Conservation (phyloP, 1,140 invertebrate genomes). For the Eumaeus atala region DNA sequence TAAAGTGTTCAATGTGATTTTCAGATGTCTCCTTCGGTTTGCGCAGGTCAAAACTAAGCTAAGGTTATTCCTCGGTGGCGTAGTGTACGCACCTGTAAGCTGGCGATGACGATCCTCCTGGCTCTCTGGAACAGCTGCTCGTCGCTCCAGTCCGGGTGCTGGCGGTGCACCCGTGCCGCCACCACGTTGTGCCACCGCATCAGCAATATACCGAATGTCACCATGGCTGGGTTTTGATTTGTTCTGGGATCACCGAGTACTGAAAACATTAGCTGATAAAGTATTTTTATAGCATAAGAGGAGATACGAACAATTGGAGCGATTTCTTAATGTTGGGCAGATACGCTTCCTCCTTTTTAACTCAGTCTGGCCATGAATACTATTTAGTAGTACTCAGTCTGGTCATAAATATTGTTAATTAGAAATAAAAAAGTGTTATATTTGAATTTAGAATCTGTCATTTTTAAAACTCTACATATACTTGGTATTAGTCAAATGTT, state of each 20-base stretch:
- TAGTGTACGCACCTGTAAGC: conserved; percentile 83
- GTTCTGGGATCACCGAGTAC: conserved; percentile 96
- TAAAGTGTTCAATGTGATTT: too few relatives aligned
- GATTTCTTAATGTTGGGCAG: too few relatives aligned
- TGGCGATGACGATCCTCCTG: conserved; percentile 92
- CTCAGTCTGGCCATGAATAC: too few relatives aligned
- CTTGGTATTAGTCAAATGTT: too few relatives aligned
- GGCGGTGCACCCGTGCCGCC: conserved; percentile 82
- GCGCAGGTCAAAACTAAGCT: not conserved
- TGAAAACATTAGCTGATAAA: conserved; percentile 75
- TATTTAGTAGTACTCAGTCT: too few relatives aligned
- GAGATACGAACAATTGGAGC: too few relatives aligned
- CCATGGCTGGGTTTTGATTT: conserved; percentile 97
- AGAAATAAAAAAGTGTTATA: too few relatives aligned
- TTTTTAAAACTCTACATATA: too few relatives aligned
- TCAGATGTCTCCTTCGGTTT: not conserved
- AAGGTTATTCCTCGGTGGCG: not conserved
- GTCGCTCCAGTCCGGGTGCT: conserved; percentile 92
- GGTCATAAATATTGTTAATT: too few relatives aligned
- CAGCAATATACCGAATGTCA: conserved; percentile 94
- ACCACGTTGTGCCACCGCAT: conserved; percentile 97
- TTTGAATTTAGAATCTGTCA: too few relatives aligned
- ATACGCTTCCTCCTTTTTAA: too few relatives aligned
- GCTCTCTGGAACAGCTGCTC: conserved; percentile 96
- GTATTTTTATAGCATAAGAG: too few relatives aligned